Evolutionary conservation across 2,113 vertebrate species (phyloP).

Genomic region (Paramormyrops kingsleyae): DNA sequence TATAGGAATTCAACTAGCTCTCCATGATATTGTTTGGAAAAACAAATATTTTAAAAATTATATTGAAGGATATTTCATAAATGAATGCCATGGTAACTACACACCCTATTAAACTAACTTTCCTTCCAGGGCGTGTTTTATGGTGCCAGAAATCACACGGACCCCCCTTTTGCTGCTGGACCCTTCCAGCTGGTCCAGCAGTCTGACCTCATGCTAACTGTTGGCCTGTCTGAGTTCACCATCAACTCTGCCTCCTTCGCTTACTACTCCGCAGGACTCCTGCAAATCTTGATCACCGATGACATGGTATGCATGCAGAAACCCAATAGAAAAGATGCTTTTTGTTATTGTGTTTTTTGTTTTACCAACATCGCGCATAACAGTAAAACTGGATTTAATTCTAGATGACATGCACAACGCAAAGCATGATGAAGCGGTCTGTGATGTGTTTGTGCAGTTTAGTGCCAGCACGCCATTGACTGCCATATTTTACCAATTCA

Average conservation of each 20-base stretch:
- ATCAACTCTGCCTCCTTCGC: conserved; percentile 54
- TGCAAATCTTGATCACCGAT: conserved; percentile 48
- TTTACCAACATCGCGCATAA: background rate
- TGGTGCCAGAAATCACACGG: conserved; percentile 23
- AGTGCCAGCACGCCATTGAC: background rate
- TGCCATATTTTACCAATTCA: conserved; percentile 25
- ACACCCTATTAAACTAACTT: background rate
- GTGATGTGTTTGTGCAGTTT: background rate
- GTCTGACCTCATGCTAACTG: conserved; percentile 46
- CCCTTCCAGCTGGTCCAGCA: conserved; percentile 37
- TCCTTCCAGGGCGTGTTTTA: conserved; percentile 53
- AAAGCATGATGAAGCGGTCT: background rate
- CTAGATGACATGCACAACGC: background rate
- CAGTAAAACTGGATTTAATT: background rate
- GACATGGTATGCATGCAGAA: conserved; percentile 47
- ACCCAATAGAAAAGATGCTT: background rate
- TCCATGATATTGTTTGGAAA: background rate
- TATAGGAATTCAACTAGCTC: background rate
- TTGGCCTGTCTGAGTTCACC: conserved; percentile 57
- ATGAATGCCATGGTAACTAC: background rate
- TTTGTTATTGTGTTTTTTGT: background rate
- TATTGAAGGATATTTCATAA: background rate
- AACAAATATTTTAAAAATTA: background rate
- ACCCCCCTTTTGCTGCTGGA: conserved; percentile 51
- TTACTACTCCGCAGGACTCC: conserved; percentile 37